Base-by-base conservation (phyloP, 92 coral and sea anemone genomes). In the Epizoanthus illoricatus region DNA sequence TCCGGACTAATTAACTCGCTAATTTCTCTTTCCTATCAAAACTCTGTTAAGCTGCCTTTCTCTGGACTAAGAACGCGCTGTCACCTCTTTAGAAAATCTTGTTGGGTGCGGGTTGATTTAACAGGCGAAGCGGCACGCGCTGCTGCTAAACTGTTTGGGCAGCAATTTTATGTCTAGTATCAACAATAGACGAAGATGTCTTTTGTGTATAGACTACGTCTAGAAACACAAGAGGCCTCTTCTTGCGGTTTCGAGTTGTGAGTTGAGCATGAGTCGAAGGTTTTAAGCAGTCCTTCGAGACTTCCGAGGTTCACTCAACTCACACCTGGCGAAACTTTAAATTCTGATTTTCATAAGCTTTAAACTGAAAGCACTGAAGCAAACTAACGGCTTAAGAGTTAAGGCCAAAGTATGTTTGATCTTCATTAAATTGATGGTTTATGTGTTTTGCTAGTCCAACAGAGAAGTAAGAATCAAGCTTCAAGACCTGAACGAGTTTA, bases 391-490 rank as follows among this genome's bases (percentile, higher is more conserved):
- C 43, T 70, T 47, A 69, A n/a, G n/a, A n/a, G n/a, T n/a, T n/a
- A n/a, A 83, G 58, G 3, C 60, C 57, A 71, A 61, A 57, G 76
- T 71, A 59, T 83, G 70, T 74, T 83, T 71, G 60, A 36, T 83
- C 62, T 90, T 65, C 82, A 76, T 41, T 76, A 75, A 87, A 41
- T 87, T 71, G 66, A 63, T 84, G 80, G 78, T 84, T 85, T 82
- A 81, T 87, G 68, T 80, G 75, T 84, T 90, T 73, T 88, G 80
- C 84, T 84, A 95, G 98, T 91, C 98, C 59, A 93, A 90, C 89
- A 93, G 97, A 87, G 94, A 91, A 60, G 90, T 92, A 86, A 91
- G 88, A 81, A 86, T 95, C 79, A 89, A 91, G 85, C 93, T 94
- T 65, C 94, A 93, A 73, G 99, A 91, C 76, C 83, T 97, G 78